Conservation (phyloP, 2,113 vertebrate genomes). For the Lutjanus erythropterus region DNA sequence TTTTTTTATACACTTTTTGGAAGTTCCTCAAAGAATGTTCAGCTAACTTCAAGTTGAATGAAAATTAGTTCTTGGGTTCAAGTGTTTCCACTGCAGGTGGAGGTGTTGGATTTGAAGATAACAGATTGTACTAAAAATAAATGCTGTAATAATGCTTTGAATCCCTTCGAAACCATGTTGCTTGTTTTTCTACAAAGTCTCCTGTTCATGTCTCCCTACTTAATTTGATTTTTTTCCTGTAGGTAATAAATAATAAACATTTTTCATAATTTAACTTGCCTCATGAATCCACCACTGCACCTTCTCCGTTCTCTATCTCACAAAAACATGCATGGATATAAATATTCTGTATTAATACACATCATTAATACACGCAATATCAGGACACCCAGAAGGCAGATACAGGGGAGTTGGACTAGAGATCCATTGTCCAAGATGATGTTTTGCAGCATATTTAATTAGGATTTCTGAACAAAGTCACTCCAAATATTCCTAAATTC, state of each 20-base stretch:
- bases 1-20: constrained; percentile 24
- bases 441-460: neutral
- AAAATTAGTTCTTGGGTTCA: constrained; percentile 30
- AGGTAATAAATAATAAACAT: constrained; percentile 82
- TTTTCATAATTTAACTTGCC: constrained; percentile 67
- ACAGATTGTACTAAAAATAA: constrained; percentile 55
- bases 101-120: constrained; percentile 37
- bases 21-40: constrained; percentile 30
- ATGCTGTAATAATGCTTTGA: constrained; percentile 50
- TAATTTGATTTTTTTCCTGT: constrained; percentile 74
- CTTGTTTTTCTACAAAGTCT: constrained; percentile 71
- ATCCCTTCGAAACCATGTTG: constrained; percentile 13
- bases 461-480: neutral
- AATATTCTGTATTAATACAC: neutral
- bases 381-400: neutral
- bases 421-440: no score
- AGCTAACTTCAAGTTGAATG: constrained; percentile 10
- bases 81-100: constrained; percentile 1
- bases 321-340: no score
- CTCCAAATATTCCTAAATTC: neutral
- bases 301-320: neutral
- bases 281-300: neutral
- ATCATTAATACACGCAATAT: neutral
- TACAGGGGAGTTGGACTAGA: no score
- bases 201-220: constrained; percentile 53